Evolutionary conservation across 2,888 invertebrate species (phyloP).

Genomic region (Fragum whitleyi): DNA sequence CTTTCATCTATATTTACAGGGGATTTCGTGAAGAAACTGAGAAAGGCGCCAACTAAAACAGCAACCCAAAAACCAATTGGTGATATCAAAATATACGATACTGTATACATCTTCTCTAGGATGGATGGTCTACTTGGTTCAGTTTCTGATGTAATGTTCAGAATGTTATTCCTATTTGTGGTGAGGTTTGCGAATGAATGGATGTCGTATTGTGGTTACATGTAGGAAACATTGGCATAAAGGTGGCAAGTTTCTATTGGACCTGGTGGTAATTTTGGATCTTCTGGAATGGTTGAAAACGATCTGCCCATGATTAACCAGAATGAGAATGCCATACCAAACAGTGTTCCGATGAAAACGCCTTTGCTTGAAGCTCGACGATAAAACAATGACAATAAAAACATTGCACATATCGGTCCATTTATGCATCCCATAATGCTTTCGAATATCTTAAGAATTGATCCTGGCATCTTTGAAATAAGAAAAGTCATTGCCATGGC

Average conservation of each 20-base stretch:
- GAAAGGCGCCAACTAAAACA: slow-evolving; percentile 15
- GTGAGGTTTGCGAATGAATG: not conserved
- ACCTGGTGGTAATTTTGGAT: slow-evolving; percentile 24
- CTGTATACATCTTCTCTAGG: slow-evolving; percentile 26
- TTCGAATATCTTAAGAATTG: slow-evolving; percentile 24
- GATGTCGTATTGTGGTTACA: not conserved
- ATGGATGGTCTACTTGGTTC: not conserved
- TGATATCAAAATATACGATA: slow-evolving; percentile 30
- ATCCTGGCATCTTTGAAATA: slow-evolving; percentile 32
- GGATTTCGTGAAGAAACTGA: slow-evolving; percentile 27
- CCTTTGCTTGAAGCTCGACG: slow-evolving; percentile 40
- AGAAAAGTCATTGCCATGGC: slow-evolving; percentile 37
- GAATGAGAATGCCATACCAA: slow-evolving; percentile 31
- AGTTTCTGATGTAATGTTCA: not conserved
- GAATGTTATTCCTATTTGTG: not conserved
- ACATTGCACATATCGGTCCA: slow-evolving; percentile 40
- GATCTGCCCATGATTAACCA: slow-evolving; percentile 35
- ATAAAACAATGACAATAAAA: slow-evolving; percentile 34
- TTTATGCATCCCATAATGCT: slow-evolving; percentile 36
- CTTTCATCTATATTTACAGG: slow-evolving; percentile 13
- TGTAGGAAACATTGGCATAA: not conserved
- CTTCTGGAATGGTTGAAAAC: slow-evolving; percentile 16
- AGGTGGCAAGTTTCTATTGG: slow-evolving; percentile 23
- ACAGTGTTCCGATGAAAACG: slow-evolving; percentile 32
- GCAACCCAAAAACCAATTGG: slow-evolving; percentile 26